Evolutionary conservation across 2,888 invertebrate species (phyloP), one percentile per base, ranked within the genome.

Genomic region (Luperina testacea): DNA sequence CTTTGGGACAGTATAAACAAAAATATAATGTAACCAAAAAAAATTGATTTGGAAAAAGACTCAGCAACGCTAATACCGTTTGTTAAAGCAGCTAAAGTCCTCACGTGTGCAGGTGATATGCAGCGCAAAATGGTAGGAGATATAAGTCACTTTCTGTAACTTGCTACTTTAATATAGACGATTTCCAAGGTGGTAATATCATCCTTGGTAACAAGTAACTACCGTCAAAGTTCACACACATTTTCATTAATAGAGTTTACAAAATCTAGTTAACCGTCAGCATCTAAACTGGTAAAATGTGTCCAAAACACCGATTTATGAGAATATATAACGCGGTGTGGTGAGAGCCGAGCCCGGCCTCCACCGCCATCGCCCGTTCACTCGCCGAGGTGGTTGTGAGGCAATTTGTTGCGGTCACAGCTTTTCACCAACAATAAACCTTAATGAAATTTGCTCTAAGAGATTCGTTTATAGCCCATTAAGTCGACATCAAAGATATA

Each of bases 401-500:
- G 82, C 86, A 88, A 91, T 91, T 90, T 88, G 75, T 78, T 68
- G 84, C 81, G 87, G 78, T 86, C 86, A 83, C 84, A 84, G 84
- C 84, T 84, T 85, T 86, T 85, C 85, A 79, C 81, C 83, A 85
- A 91, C 89, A 90, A 92, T 90, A 89, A 91, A 89, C 87, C 78
- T 85, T 92, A 93, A 94, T 94, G 90, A 94, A 93, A 93, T 93
- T 93, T 92, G 87, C 90, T 87, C 82, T 85, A 79, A 87, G 87
- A 91, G 90, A 92, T 93, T 91, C 90, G 88, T 92, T 93, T 91
- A 94, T 92, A 90, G 90, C 88, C 93, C 91, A 92, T 94, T 94
- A 93, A 88, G 88, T 89, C 85, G 82, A 88, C 85, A 90, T 89
- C 87, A 90, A 90, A 90, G 85, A 86, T 83, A 87, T 82, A 78